Evolutionary conservation across 2,888 invertebrate genomes (phyloP).

Genomic region (Agriopis marginaria): DNA sequence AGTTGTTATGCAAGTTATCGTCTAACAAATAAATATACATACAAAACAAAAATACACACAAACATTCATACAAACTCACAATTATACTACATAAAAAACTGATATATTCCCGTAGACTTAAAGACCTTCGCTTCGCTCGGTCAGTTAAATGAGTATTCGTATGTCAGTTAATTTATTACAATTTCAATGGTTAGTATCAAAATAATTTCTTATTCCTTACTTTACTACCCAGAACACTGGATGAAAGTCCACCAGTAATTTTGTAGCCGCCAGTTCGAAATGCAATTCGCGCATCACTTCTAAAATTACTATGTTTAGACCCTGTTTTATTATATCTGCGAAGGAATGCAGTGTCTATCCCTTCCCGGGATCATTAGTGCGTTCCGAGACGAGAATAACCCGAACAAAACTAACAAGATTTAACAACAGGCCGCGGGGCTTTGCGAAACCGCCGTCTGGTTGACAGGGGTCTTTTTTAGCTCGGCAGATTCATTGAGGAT

Average conservation of each 20-base stretch:
- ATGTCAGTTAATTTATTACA: too few relatives aligned
- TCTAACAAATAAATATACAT: too few relatives aligned
- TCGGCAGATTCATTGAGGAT: constrained; percentile 23
- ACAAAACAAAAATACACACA: too few relatives aligned
- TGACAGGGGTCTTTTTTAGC: constrained; percentile 31
- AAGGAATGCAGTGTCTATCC: constrained; percentile 34
- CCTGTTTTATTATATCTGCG: constrained; percentile 31
- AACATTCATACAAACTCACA: too few relatives aligned
- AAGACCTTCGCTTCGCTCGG: too few relatives aligned
- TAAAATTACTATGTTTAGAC: constrained; percentile 36
- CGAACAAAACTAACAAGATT: constrained; percentile 60
- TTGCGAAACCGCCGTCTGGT: constrained; percentile 50
- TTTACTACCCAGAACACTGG: neutral
- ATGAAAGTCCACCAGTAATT: constrained; percentile 1
- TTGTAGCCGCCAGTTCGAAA: constrained; percentile 50
- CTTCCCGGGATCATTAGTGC: constrained; percentile 62
- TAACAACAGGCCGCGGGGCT: constrained; percentile 47
- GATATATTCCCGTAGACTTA: too few relatives aligned
- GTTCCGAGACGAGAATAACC: constrained; percentile 69
- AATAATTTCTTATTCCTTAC: neutral
- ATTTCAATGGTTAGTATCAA: neutral
- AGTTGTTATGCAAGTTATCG: too few relatives aligned
- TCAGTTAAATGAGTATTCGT: too few relatives aligned
- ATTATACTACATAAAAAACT: too few relatives aligned
- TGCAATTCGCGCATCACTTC: constrained; percentile 35